Evolutionary conservation across 2,113 vertebrate species (phyloP).

Genomic region (Barnardius zonarius): DNA sequence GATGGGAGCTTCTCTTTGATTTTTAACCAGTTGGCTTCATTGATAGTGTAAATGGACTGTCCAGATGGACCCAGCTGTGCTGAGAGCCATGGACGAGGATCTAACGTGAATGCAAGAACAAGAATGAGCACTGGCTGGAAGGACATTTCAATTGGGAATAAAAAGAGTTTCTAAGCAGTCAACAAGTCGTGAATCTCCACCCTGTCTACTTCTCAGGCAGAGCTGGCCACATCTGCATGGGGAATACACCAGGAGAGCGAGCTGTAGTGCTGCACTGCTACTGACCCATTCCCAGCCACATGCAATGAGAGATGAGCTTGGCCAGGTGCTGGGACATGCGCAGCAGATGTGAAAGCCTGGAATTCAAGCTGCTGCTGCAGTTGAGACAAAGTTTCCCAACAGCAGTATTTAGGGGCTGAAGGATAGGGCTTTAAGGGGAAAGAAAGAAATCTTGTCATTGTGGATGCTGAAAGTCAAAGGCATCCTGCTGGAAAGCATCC

Average conservation of each 20-base stretch:
- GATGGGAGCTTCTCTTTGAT: background rate
- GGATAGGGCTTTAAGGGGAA: background rate
- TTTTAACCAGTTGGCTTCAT: background rate
- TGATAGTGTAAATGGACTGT: background rate
- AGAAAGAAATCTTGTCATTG: background rate
- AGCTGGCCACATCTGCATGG: background rate
- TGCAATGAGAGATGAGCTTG: background rate
- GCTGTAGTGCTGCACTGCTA: background rate
- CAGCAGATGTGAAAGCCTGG: background rate
- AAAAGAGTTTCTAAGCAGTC: background rate
- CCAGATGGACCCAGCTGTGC: background rate
- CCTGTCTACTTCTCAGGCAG: background rate
- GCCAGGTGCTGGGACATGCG: background rate
- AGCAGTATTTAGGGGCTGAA: background rate
- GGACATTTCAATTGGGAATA: background rate
- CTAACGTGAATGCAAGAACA: background rate
- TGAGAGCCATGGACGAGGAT: background rate
- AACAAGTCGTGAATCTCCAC: background rate
- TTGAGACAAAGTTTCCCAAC: background rate
- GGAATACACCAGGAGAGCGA: background rate
- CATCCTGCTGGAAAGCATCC: background rate
- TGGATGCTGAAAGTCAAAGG: background rate
- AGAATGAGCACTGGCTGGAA: background rate
- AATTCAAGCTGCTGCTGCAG: background rate
- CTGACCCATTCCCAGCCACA: background rate